Base-by-base conservation (phyloP, 2,113 vertebrate species). In the Promerops cafer region DNA sequence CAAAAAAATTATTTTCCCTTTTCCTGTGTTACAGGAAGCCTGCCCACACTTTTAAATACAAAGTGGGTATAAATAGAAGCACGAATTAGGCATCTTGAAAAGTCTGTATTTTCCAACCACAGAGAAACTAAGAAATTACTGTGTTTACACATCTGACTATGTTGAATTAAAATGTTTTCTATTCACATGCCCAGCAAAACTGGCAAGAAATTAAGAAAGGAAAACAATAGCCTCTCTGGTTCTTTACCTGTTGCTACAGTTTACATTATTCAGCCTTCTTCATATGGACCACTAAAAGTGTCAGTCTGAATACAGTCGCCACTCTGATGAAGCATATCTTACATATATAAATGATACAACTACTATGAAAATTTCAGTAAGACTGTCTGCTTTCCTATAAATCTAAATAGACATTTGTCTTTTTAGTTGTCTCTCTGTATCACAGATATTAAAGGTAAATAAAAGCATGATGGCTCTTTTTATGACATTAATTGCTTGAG, bases 21-120 rank as follows among this genome's bases (percentile, higher is more conserved):
- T 97, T 97, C 97, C 91, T 85, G 93, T 94, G 91, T 97, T 97
- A 97, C 95, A 97, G 97, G 93, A 98, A 97, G 94, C 74, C 95
- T 96, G 84, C 96, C 97, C 96, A 95, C 97, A 97, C 65, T 92
- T 98, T 96, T 87, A 97, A 98, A 98, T 90, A 97, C 93, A 97
- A 98, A 98, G 94, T 95, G 78, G 72, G 93, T 97, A 98, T 97
- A 98, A 97, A 98, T 92, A 98, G 97, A 98, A 98, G 89, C 96
- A 95, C 65, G 68, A 97, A 98, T 96, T 97, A 98, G 90, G 93
- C 96, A 95, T 97, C 96, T 96, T 97, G 96, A 96, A 94, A 96
- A 94, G 93, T 95, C 96, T 95, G 0, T 91, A 94, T 97, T 98
- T 98, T 97, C 96, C 97, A 95, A 44, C 97, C 97, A 97, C 95